A percentile compares a stretch with the other conserved stretches of the same genome.
Evolutionary conservation across 1,140 invertebrate genomes (phyloP).

Genomic region (Anagrus nilaparvatae): DNA sequence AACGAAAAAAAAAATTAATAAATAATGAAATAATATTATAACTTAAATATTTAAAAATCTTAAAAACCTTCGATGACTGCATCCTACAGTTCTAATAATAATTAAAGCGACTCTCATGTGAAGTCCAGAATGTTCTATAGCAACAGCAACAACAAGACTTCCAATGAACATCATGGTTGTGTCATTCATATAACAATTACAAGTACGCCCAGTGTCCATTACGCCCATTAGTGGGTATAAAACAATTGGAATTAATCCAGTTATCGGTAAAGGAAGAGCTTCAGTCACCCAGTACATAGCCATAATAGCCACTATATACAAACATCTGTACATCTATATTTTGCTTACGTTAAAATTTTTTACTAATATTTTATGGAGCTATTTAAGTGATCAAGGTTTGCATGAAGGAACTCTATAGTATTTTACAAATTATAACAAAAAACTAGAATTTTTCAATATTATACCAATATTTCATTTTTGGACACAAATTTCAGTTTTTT

Average conservation of each 20-base stretch:
- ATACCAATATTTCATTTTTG: no score
- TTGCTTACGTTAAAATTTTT: constrained; percentile 6
- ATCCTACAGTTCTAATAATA: constrained; percentile 50
- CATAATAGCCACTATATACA: constrained; percentile 51
- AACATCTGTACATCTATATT: constrained; percentile 39
- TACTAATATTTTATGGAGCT: constrained; percentile 8
- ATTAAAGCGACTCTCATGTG: constrained; percentile 54
- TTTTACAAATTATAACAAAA: no score
- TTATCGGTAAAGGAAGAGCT: constrained; percentile 52
- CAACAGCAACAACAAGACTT: constrained; percentile 51
- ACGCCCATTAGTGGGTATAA: constrained; percentile 51
- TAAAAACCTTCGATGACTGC: constrained; percentile 37
- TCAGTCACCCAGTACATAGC: constrained; percentile 59
- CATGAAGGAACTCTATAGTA: no score
- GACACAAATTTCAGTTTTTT: no score
- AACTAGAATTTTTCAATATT: no score
- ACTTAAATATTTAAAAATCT: constrained; percentile 19
- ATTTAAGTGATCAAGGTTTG: no score
- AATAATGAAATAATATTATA: constrained; percentile 20
- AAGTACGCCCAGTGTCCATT: constrained; percentile 43
- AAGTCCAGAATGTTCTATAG: constrained; percentile 53
- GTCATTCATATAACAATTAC: constrained; percentile 49
- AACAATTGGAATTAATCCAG: constrained; percentile 52
- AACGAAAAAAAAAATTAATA: neutral
- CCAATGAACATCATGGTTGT: constrained; percentile 55